Evolutionary conservation across 2,888 invertebrate genomes (phyloP).

Genomic region (Ryuthela nishihirai): DNA sequence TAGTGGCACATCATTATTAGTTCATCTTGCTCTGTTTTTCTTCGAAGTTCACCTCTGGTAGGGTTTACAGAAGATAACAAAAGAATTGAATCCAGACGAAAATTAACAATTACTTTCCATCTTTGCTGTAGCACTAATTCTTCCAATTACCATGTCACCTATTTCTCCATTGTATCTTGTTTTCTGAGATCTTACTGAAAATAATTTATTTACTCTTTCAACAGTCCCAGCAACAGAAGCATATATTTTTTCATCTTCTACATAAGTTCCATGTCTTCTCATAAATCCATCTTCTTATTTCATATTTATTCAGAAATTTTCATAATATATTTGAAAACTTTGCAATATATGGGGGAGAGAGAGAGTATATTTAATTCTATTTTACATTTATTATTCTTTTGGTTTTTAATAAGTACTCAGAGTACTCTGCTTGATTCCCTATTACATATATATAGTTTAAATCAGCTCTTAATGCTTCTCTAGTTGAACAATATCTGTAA

Average conservation of each 20-base stretch:
- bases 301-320: no score
- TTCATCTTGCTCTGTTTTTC: slow-evolving; percentile 93
- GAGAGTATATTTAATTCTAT: no score
- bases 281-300: no score
- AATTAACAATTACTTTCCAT: slow-evolving; percentile 94
- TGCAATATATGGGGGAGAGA: no score
- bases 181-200: slow-evolving; percentile 72
- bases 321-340: no score
- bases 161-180: slow-evolving; percentile 65
- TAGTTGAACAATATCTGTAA: no score
- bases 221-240: slow-evolving; percentile 93
- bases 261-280: slow-evolving; percentile 97
- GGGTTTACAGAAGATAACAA: slow-evolving; percentile 90
- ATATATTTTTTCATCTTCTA: slow-evolving; percentile 70
- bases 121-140: slow-evolving; percentile 71
- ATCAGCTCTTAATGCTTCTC: no score
- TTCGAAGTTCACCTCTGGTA: slow-evolving; percentile 88
- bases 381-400: no score
- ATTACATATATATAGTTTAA: no score
- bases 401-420: no score
- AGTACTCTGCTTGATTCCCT: no score
- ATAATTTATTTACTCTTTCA: slow-evolving; percentile 89
- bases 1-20: slow-evolving; percentile 96
- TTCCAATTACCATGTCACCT: slow-evolving; percentile 93
- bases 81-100: slow-evolving; percentile 76